Evolutionary conservation across 2,797 vertebrate genomes (phyloP).

Genomic region (Mormyrus proboscirostris): DNA sequence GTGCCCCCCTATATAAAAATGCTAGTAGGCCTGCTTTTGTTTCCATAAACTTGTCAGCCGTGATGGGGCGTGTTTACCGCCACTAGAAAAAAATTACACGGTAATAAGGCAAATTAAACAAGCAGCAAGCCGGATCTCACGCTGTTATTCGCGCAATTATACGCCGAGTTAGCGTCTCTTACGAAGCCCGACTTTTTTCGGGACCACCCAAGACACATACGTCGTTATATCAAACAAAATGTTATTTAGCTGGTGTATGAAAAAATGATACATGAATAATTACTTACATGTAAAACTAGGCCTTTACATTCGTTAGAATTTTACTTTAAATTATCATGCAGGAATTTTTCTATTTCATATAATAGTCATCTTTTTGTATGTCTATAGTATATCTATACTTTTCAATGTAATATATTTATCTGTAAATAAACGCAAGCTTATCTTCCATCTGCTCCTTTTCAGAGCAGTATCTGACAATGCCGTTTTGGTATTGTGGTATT

Average conservation of each 20-base stretch:
- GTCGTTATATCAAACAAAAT: neutral
- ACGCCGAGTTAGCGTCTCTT: neutral
- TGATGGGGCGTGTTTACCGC: conserved; percentile 15
- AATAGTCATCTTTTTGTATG: neutral
- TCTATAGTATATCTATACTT: neutral
- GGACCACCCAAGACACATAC: neutral
- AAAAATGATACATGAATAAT: neutral
- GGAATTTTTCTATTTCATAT: neutral
- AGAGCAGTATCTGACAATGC: neutral
- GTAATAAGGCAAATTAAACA: conserved; percentile 21
- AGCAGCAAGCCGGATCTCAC: conserved; percentile 17
- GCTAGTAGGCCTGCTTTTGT: conserved; percentile 13
- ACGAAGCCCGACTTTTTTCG: neutral
- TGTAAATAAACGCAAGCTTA: neutral
- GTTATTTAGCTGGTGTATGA: neutral
- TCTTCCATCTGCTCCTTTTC: neutral
- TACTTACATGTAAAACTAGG: neutral
- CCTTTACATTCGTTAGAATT: neutral
- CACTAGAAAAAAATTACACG: conserved; percentile 27
- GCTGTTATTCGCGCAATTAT: conserved; percentile 22
- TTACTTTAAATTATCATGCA: neutral
- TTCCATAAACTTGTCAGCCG: neutral
- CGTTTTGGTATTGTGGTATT: conserved; percentile 29
- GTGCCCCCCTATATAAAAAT: neutral
- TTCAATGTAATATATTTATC: neutral